A percentile compares a stretch with the other conserved stretches of the same genome.
These are phyloP conservation scores for Phyto melanocephala DNA, from an alignment of 2,888 invertebrate genomes.

Conservation along the genomic window DNA sequence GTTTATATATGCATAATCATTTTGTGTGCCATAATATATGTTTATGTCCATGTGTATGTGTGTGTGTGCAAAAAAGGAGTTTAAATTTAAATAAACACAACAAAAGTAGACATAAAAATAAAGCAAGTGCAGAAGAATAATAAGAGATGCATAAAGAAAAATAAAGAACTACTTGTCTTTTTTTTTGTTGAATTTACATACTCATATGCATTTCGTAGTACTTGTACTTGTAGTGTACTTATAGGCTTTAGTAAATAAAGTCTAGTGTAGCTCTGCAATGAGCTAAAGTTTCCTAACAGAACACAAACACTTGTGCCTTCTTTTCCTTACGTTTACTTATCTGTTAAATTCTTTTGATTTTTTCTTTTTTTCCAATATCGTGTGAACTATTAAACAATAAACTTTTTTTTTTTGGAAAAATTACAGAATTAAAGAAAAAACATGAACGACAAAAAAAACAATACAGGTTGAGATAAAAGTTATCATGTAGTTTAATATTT, in stretches of 20 bases:
- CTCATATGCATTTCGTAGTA: not conserved
- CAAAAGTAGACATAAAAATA: not conserved
- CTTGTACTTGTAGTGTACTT: not conserved
- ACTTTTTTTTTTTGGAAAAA: not conserved
- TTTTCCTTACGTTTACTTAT: not conserved
- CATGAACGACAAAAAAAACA: no score
- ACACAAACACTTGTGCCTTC: not conserved
- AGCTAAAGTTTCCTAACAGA: not conserved
- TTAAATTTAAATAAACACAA: not conserved
- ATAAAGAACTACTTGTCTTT: not conserved
- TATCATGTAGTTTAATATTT: no score
- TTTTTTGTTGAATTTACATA: conserved; percentile 32
- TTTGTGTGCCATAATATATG: not conserved
- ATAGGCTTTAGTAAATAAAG: not conserved
- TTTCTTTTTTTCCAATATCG: conserved; percentile 16
- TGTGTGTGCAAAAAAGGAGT: not conserved
- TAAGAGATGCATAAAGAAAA: no score
- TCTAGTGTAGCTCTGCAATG: not conserved
- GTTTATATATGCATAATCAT: not conserved
- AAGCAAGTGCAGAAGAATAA: not conserved
- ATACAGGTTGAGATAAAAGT: no score
- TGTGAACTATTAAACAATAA: conserved; percentile 30
- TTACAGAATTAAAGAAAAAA: not conserved
- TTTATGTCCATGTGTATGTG: not conserved
- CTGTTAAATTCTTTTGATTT: not conserved